Base-by-base conservation (phyloP, 2,888 invertebrate genomes). In the Parnassius apollo region DNA sequence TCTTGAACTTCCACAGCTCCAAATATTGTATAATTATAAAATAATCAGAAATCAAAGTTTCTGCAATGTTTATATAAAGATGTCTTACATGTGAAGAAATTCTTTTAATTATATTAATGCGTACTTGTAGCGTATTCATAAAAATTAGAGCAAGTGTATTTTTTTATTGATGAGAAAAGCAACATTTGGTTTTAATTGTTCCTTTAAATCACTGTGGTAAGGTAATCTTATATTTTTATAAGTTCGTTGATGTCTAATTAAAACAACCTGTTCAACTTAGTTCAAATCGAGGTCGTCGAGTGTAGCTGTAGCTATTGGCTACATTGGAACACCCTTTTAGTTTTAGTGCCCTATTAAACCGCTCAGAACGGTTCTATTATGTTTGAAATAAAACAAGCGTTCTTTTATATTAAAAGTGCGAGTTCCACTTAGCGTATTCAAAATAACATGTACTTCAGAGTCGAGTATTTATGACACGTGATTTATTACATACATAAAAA, bases 261-360 rank as follows among this genome's bases (percentile, higher is more conserved):
- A 35, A 35, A 35, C 35, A 35, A 35, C 35, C 51, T 59, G 59
- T 59, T 42, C 44, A 44, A 42, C 45, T 59, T 25, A 46, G 50
- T 35, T 13, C 25, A 59, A 45, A 63, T 63, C 59, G 55, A 80
- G 82, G 81, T 73, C 80, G 74, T 71, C 68, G 71, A 72, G 73
- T 76, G 84, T 83, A 83, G 81, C 81, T 85, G 85, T 75, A 76
- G 78, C 80, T 18, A 18, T 18, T 7, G 35, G 35, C 35, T 35
- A 35, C 35, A 7, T 35, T 35, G 35, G 35, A 35, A 35, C 82
- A 84, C 85, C 88, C 85, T 90, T 88, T 88, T 85, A 86, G 86
- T 85, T 89, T 89, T 88, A 88, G 76, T 83, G 71, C 73, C 71
- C 76, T 74, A 88, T 88, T 35, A 88, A 89, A 88, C 82, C 76